Conservation (phyloP, 2,888 invertebrate genomes). For the Phyllotreta cruciferae region DNA sequence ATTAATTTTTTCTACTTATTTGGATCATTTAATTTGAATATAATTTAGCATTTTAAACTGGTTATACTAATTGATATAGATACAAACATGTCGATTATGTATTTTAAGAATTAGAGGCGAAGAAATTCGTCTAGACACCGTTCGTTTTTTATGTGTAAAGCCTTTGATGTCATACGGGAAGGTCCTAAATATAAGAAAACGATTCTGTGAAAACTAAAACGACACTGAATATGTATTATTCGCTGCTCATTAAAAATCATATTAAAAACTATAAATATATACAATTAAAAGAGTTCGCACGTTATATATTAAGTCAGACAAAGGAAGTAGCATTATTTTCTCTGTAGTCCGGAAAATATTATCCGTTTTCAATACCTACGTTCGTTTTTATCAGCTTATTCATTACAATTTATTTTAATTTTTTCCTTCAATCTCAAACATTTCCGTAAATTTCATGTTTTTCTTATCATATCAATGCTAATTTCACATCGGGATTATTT, state of each 20-base stretch:
- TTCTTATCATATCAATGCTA: slow-evolving; percentile 7
- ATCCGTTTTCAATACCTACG: slow-evolving; percentile 35
- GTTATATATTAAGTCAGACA: slow-evolving; percentile 42
- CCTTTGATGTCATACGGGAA: slow-evolving; percentile 20
- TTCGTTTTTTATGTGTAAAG: slow-evolving; percentile 26
- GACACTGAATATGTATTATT: slow-evolving; percentile 7
- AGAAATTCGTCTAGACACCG: slow-evolving; percentile 27
- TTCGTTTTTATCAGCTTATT: slow-evolving; percentile 30
- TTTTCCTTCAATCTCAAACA: slow-evolving; percentile 21
- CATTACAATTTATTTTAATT: slow-evolving; percentile 34
- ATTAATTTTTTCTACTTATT: slow-evolving; percentile 2
- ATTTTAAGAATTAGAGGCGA: slow-evolving; percentile 26
- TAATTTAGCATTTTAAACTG: slow-evolving; percentile 16
- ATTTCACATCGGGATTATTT: slow-evolving; percentile 7
- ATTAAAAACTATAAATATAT: slow-evolving; percentile 38
- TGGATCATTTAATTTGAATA: neutral
- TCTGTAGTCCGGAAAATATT: slow-evolving; percentile 40
- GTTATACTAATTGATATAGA: slow-evolving; percentile 4
- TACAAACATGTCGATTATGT: slow-evolving; percentile 27
- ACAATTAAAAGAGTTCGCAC: slow-evolving; percentile 50
- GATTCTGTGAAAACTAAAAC: slow-evolving; percentile 21
- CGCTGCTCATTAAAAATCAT: slow-evolving; percentile 36
- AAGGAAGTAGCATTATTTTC: slow-evolving; percentile 35
- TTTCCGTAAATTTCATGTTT: slow-evolving; percentile 28
- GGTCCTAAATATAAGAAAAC: slow-evolving; percentile 12